Percentiles rank a stretch among this genome's conserved stretches.
Conservation (phyloP, 2,113 vertebrate species). For the Calyptomena viridis region DNA sequence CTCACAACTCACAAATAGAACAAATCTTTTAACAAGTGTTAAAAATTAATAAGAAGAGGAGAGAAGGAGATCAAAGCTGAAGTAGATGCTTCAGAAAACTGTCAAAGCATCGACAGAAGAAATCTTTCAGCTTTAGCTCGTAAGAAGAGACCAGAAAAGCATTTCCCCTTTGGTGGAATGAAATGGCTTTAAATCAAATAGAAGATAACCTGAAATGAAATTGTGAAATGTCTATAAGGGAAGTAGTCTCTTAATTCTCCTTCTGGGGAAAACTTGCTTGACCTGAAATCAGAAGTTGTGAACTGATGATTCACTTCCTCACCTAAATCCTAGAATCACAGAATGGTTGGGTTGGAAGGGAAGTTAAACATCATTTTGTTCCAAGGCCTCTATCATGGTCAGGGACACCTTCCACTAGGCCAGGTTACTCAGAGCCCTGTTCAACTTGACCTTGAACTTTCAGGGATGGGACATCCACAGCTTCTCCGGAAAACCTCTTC, state of each 20-base stretch:
- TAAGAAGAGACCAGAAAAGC: background rate
- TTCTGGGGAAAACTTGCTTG: background rate
- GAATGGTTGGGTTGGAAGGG: background rate
- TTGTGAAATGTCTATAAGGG: background rate
- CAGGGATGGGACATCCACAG: background rate
- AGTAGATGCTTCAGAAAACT: conserved; percentile 8
- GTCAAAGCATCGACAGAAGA: background rate
- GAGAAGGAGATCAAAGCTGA: conserved; percentile 29
- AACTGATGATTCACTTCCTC: background rate
- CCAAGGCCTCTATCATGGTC: background rate
- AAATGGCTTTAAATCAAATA: background rate
- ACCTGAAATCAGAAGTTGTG: background rate
- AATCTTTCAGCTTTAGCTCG: conserved; percentile 6
- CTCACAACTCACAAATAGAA: conserved; percentile 18
- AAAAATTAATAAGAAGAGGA: conserved; percentile 46
- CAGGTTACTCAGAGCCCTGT: background rate
- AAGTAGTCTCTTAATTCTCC: background rate
- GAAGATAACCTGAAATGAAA: background rate
- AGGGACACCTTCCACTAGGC: background rate
- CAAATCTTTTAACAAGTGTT: conserved; percentile 57
- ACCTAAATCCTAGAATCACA: background rate
- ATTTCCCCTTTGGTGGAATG: background rate
- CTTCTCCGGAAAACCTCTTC: background rate
- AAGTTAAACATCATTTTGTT: background rate
- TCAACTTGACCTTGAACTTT: background rate